These are phyloP conservation scores for Eulemur rubriventer DNA, from an alignment of 2,797 vertebrate genomes.

Conservation along the genomic window DNA sequence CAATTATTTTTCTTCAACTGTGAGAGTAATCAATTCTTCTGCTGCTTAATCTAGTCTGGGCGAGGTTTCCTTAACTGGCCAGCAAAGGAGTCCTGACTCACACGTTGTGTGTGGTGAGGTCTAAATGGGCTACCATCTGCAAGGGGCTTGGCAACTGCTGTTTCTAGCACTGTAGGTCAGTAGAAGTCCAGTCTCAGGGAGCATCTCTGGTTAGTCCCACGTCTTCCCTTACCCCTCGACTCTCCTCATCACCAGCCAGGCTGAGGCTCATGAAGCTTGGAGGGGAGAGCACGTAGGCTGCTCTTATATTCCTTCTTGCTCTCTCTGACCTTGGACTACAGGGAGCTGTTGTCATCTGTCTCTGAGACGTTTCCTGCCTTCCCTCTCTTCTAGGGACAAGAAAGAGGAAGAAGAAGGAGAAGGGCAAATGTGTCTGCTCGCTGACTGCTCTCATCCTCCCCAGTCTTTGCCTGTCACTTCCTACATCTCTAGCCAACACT, in stretches of 20 bases:
- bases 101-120: not conserved
- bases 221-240: too few relatives aligned
- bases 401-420: not conserved
- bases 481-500: not conserved
- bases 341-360: not conserved
- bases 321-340: not conserved
- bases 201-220: accelerated
- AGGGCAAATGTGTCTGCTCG: not conserved
- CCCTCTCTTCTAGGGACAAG: not conserved
- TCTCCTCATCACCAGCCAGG: not conserved
- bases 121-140: accelerated
- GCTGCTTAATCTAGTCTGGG: not conserved
- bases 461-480: accelerated
- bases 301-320: not conserved
- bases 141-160: not conserved
- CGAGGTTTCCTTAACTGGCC: not conserved
- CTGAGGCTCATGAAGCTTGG: not conserved
- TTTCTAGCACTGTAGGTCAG: too few relatives aligned
- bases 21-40: not conserved
- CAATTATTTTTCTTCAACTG: not conserved
- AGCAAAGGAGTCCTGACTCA: not conserved
- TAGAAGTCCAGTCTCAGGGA: not conserved
- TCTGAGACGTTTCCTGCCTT: not conserved
- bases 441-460: not conserved
- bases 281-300: not conserved